Evolutionary conservation across 2,113 vertebrate species (phyloP).

Genomic region (Tragelaphus strepsiceros): DNA sequence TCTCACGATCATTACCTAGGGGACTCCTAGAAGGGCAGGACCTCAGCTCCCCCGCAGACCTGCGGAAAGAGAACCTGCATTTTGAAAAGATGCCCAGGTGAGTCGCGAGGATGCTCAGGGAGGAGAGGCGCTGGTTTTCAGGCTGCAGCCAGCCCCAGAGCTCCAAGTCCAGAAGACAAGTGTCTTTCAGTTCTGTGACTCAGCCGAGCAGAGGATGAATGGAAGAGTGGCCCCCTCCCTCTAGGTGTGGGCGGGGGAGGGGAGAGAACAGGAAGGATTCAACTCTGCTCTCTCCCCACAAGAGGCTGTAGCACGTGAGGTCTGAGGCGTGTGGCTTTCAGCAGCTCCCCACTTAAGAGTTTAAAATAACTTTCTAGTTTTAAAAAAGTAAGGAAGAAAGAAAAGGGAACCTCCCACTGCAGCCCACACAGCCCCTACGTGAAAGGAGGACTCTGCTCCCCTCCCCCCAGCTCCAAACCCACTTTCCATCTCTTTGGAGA

Average conservation of each 20-base stretch:
- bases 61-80: neutral
- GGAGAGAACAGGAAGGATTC: neutral
- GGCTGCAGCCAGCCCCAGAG: neutral
- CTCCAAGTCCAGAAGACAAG: neutral
- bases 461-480: neutral
- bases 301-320: neutral
- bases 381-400: neutral
- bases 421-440: neutral
- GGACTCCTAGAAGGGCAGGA: neutral
- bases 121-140: fast-evolving
- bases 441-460: neutral
- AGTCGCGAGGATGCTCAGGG: fast-evolving
- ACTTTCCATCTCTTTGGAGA: neutral
- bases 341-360: constrained; percentile 32
- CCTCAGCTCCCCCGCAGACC: neutral
- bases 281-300: neutral
- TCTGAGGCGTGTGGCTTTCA: constrained; percentile 15
- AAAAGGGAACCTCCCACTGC: constrained; percentile 8
- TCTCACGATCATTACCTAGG: neutral
- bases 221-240: neutral
- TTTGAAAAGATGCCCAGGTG: neutral
- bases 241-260: fast-evolving
- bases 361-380: constrained; percentile 65
- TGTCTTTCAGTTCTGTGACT: neutral
- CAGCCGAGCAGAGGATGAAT: neutral